Base-by-base conservation (phyloP, 2,797 vertebrate species). In the Syndactyla subalaris region DNA sequence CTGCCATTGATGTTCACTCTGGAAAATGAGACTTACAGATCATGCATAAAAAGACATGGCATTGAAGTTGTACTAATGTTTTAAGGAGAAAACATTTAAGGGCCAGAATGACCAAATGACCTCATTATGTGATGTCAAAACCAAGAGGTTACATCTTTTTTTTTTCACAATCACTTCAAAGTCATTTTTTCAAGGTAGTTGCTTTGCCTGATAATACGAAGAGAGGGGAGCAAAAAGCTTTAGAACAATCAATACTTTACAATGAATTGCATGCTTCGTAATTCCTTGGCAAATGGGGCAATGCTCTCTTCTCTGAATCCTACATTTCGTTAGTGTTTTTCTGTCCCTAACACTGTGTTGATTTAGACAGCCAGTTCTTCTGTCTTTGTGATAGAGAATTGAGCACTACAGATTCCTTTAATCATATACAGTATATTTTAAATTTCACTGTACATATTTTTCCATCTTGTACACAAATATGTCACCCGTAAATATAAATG, bases 221-320 rank as follows among this genome's bases (percentile, higher is more conserved):
- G 18, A 41, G 14, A 88, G 8, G 7, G 17, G n/a, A 87, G 27
- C 26, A 87, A 70, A 92, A 91, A 70, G 13, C 58, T 36, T 68
- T 87, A 68, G 93, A 91, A 46, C 30, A 82, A 94, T 93, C 88
- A 80, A 83, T 94, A 93, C 14, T 72, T 92, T 62, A 41, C 30
- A 88, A 75, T 39, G 67, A 86, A 7, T 49, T 78, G 12, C 36
- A 49, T 57, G 45, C 36, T 93, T 86, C 7, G 1, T 66, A 86
- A 72, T 72, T 77, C 54, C 45, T 65, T 61, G 34, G 49, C 14
- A 89, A 95, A 82, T 43, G 59, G 46, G 46, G 4, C 27, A 76
- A 45, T 30, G 8, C 45, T 84, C 7, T 52, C 15, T 74, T 63
- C 39, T 52, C 34, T 17, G 13, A 76, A 71, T 66, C 27, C 65